Evolutionary conservation across 2,797 vertebrate species (phyloP), one percentile per base, ranked within the genome.

Genomic region (Catostomus latipinnis): DNA sequence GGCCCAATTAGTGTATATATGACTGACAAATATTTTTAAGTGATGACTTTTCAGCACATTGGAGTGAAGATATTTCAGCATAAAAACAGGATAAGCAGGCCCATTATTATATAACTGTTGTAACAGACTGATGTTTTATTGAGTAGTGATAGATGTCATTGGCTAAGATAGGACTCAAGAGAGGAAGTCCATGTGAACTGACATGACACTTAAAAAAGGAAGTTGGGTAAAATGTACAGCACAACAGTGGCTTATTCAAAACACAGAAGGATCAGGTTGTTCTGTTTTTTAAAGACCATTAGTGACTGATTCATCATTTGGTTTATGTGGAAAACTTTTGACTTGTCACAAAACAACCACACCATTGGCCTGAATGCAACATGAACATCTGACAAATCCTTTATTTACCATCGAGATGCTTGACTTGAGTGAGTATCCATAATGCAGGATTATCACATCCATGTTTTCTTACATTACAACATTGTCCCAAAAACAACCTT

Each of bases 401-500:
- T 71, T 78, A 78, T 78, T 78, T 78, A 56, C 58, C 58, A 22
- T 6, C 60, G 76, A 78, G 11, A 56, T 48, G 50, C 58, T 54
- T 63, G 58, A 63, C 58, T 71, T 70, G 49, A 54, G 49, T n/a
- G 10, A 61, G n/a, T 53, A 11, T 71, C n/a, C 67, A 71, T 8
- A 34, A 56, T 5, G 8, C 14, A 71, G 6, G 11, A 34, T 78
- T 71, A 70, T 60, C 9, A 52, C 54, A 69, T 1, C 14, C 11
- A 18, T n/a, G 6, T 56, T 14, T 52, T 5, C 0, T 0, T 49
- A 8, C 53, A 58, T 61, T 70, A n/a, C 48, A 78, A 46, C n/a
- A 16, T n/a, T 43, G 45, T 63, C 45, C 12, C 6, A 8, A 1
- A 1, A 2, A 63, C 45, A 22, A 53, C 67, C 58, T 71, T 18